These are phyloP conservation scores for Mastomys natalensis DNA, from an alignment of 2,113 vertebrate genomes.

Conservation along the genomic window DNA sequence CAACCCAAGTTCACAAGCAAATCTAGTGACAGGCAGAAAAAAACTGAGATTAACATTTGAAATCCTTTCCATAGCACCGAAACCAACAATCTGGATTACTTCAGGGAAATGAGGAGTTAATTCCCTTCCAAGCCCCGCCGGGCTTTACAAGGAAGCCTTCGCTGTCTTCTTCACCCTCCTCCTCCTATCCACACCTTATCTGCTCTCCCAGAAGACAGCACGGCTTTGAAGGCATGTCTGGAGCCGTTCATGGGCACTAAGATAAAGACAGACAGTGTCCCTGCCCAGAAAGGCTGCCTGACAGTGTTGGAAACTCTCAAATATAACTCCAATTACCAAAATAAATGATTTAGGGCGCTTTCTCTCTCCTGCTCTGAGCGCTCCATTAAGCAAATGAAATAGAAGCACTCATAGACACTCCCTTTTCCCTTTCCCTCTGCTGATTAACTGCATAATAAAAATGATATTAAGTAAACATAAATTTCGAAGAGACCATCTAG, in stretches of 20 bases:
- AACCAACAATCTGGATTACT: slow-evolving; percentile 38
- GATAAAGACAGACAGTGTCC: slow-evolving; percentile 50
- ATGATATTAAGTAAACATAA: slow-evolving; percentile 82
- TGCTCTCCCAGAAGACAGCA: slow-evolving; percentile 32
- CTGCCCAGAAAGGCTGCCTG: slow-evolving; percentile 42
- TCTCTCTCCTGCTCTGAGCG: slow-evolving; percentile 68
- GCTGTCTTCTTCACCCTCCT: background rate
- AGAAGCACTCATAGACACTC: slow-evolving; percentile 80
- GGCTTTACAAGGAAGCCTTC: background rate
- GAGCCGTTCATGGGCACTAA: slow-evolving; percentile 17
- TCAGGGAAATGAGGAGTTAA: background rate
- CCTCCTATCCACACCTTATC: background rate
- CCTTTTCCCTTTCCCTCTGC: slow-evolving; percentile 73
- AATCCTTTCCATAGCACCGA: slow-evolving; percentile 15
- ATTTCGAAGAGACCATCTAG: slow-evolving; percentile 79
- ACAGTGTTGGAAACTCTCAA: slow-evolving; percentile 63
- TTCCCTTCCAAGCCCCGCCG: slow-evolving; percentile 16
- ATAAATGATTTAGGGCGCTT: slow-evolving; percentile 78
- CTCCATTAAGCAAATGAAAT: slow-evolving; percentile 86
- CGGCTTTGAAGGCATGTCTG: background rate
- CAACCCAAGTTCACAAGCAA: slow-evolving; percentile 33
- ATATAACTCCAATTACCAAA: slow-evolving; percentile 68
- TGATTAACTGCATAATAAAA: slow-evolving; percentile 86
- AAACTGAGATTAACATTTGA: slow-evolving; percentile 21
- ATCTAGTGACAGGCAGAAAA: slow-evolving; percentile 10